Evolutionary conservation across 2,888 invertebrate species (phyloP), one percentile per base, ranked within the genome.

Genomic region (Aphodius sticticus): DNA sequence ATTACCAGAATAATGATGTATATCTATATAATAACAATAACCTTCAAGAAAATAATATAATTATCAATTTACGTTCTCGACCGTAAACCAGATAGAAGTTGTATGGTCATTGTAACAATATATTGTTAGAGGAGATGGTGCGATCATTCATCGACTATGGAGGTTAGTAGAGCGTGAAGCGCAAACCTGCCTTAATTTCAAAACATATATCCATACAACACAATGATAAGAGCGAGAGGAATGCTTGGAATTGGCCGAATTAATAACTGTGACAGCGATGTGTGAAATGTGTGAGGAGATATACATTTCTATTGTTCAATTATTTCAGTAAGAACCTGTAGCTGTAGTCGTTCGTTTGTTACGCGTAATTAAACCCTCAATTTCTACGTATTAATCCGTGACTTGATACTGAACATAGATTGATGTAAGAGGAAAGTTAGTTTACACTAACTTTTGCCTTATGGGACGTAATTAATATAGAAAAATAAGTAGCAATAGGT

Each of bases 231-330:
- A 53, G 6, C 12, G 53, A 53, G 53, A 26, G 26, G 26, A 53
- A 9, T 53, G 53, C 12, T 3, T 53, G 53, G 53, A 53, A 53
- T 53, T 53, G 53, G 53, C 53, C 53, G 53, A 53, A 53, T 53
- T 53, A 53, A 53, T 53, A 53, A 53, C 53, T 53, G 53, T 53
- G 53, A 53, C 53, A 12, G 53, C 12, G 53, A 53, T 53, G 53
- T 53, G 53, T 53, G 53, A 53, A 53, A 53, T 53, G 53, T 53
- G 53, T 12, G 9, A 53, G 12, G 53, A 7, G 12, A 53, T 7
- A 53, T 53, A 53, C 53, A 53, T 53, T 53, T 53, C 53, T 53
- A 53, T 53, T 53, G 53, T 53, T 53, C 53, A 53, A 53, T 53
- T 53, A 53, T 53, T 53, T 9, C 7, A 53, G 12, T 7, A 9